Evolutionary conservation across 1,140 invertebrate species (phyloP).

Genomic region (Cotesia vestalis): DNA sequence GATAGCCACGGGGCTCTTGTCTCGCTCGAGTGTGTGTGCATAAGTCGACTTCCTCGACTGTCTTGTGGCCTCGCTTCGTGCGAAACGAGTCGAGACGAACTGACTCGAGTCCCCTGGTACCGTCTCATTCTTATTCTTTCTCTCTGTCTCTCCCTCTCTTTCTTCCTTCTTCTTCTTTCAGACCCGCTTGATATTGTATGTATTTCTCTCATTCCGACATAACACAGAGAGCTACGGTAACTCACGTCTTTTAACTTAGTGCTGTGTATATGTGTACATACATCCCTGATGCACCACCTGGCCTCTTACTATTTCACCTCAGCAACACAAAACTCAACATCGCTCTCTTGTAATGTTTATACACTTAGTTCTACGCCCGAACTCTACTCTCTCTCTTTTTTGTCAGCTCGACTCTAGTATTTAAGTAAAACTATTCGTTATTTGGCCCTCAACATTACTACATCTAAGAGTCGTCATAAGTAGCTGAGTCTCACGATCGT

Average conservation of each 20-base stretch:
- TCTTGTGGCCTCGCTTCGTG: conserved; percentile 31
- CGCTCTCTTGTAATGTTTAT: not conserved
- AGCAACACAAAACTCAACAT: not conserved
- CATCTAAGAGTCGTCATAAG: conserved; percentile 1
- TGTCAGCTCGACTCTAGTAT: not conserved
- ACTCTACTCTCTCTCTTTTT: too few relatives aligned
- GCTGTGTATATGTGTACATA: not conserved
- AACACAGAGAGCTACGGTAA: not conserved
- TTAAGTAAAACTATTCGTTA: not conserved
- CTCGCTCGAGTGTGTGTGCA: conserved; percentile 21
- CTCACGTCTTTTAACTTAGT: not conserved
- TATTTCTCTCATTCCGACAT: too few relatives aligned
- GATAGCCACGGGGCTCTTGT: conserved; percentile 27
- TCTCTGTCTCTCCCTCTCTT: not conserved
- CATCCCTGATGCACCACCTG: conserved; percentile 7
- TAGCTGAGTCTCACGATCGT: conserved; percentile 7
- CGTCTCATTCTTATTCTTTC: not conserved
- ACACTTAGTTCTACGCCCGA: too few relatives aligned
- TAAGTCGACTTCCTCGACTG: conserved; percentile 27
- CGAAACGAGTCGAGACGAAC: conserved; percentile 36
- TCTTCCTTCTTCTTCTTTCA: not conserved
- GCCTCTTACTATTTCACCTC: not conserved
- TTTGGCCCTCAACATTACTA: not conserved
- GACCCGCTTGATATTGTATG: not conserved
- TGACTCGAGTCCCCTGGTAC: conserved; percentile 14